Evolutionary conservation across 2,113 vertebrate genomes (phyloP).

Genomic region (Barbus barbus): DNA sequence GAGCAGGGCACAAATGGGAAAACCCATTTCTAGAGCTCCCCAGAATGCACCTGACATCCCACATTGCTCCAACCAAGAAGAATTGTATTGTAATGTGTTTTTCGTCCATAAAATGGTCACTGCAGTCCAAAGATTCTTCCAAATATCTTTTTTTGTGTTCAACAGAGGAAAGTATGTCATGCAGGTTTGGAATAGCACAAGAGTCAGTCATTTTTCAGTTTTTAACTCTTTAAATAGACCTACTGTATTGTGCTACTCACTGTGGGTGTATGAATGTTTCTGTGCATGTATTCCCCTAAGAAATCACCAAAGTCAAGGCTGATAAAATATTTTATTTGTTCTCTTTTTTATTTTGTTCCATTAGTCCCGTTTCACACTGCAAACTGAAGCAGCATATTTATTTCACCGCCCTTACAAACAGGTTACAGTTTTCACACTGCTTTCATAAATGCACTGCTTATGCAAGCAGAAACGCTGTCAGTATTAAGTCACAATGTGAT

Average conservation of each 20-base stretch:
- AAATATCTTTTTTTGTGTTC: neutral
- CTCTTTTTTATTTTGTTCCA: neutral
- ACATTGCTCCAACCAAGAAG: too few species aligned
- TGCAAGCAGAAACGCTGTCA: slow-evolving; percentile 2
- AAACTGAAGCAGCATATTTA: neutral
- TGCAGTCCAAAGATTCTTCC: too few species aligned
- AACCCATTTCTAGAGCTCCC: slow-evolving; percentile 17
- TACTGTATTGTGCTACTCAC: too few species aligned
- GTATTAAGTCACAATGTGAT: neutral
- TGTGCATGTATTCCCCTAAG: too few species aligned
- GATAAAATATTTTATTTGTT: neutral
- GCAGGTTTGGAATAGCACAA: neutral
- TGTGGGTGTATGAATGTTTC: too few species aligned
- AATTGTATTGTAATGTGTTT: too few species aligned
- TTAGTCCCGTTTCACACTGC: neutral
- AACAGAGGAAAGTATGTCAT: neutral
- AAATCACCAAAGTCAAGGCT: too few species aligned
- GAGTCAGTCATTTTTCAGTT: too few species aligned
- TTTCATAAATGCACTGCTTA: slow-evolving; percentile 7
- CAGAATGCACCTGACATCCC: slow-evolving; percentile 49
- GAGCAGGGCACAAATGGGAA: slow-evolving; percentile 39
- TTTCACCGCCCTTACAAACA: neutral
- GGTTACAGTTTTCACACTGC: neutral
- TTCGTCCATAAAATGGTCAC: too few species aligned
- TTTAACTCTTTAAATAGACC: too few species aligned